Conservation (phyloP, 2,888 invertebrate species). For the Calameuta pallipes region DNA sequence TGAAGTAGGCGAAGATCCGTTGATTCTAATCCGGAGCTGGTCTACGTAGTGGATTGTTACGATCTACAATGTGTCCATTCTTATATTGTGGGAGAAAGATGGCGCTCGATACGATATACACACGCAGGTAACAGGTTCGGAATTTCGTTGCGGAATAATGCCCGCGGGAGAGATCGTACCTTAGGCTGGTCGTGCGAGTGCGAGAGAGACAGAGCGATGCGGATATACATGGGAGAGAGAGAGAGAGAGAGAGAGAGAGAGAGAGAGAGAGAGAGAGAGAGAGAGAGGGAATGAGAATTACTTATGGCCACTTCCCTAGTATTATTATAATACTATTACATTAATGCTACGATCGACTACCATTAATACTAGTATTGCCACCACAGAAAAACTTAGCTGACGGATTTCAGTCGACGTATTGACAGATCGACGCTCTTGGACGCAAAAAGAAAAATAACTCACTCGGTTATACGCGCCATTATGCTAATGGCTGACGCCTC, state of each 20-base stretch:
- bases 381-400: not conserved
- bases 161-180: not conserved
- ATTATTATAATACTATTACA: not conserved
- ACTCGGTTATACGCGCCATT: not conserved
- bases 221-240: slow-evolving; percentile 11
- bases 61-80: not conserved
- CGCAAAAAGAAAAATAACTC: not conserved
- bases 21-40: not conserved
- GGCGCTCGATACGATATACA: not conserved
- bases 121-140: not conserved
- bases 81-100: not conserved
- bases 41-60: not conserved
- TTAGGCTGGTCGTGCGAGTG: not conserved
- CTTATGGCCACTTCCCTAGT: not conserved
- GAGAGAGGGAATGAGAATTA: not conserved
- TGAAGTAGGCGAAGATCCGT: not conserved
- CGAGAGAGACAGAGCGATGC: not conserved
- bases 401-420: not conserved
- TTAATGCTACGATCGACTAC: not conserved
- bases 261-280: slow-evolving; percentile 12
- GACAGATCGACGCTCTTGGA: not conserved
- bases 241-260: slow-evolving; percentile 2
- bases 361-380: not conserved
- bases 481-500: slow-evolving; percentile 3
- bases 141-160: slow-evolving; percentile 2